Base-by-base conservation (phyloP, 2,113 vertebrate species). In the Salvelinus fontinalis region DNA sequence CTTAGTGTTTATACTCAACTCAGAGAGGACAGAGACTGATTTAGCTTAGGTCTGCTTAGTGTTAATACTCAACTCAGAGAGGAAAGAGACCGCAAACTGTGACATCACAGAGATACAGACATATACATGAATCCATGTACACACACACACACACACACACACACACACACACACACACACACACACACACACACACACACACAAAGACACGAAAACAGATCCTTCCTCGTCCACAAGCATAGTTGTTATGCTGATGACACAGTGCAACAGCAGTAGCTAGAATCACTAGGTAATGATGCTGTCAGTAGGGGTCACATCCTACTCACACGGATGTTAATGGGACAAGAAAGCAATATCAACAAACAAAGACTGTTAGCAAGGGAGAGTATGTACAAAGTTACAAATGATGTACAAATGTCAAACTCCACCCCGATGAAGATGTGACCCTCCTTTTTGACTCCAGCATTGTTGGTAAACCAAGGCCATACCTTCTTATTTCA, bases 31-130 rank as follows among this genome's bases (percentile, higher is more conserved):
- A 88, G 80, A 83, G 75, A 54, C 68, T 31, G 29, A 31, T 31
- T 31, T 31, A 31, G 29, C 1, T 31, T 31, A 31, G 29, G 29
- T 31, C 29, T 31, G 29, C 29, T 31, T 31, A 31, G 29, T 31
- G 29, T 1, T 31, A 5, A 5, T 5, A 31, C 29, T 76, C 82
- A 79, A 74, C 85, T 91, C 86, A 91, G 5, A 51, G 14, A 88
- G 87, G 83, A 68, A 88, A 89, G 80, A 82, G 75, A 54, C 70
- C n/a, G 70, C 70, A 71, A 72, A 81, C 73, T 83, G 76, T 74
- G 81, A 85, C 86, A 84, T 88, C 75, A 81, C 73, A 82, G 79
- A 71, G 69, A 87, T 74, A 83, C 68, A 29, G 70, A 78, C 80
- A 83, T 83, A 84, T 74, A 84, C 78, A 85, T 54, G 16, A 14